These are phyloP conservation scores for Diachasma alloeum DNA, from an alignment of 1,140 invertebrate species.

Conservation along the genomic window DNA sequence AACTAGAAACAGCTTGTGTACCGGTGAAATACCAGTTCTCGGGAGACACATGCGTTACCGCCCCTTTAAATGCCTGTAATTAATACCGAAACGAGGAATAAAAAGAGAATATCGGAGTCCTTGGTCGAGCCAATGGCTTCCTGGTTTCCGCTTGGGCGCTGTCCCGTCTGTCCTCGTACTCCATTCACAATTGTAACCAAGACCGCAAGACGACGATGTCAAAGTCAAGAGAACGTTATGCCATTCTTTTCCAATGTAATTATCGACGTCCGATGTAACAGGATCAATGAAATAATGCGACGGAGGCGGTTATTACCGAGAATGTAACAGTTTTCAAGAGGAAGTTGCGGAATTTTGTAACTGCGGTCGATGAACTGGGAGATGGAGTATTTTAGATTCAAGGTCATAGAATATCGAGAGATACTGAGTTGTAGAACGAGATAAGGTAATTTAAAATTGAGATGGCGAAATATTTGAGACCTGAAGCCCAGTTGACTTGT, in stretches of 20 bases:
- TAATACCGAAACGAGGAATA: slow-evolving; percentile 35
- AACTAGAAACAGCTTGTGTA: not conserved
- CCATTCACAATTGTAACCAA: slow-evolving; percentile 38
- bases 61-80: not conserved
- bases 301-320: not conserved
- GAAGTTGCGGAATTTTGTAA: not conserved
- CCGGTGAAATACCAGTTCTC: not conserved
- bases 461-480: no score
- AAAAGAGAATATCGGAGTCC: slow-evolving; percentile 33
- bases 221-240: slow-evolving; percentile 50
- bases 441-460: no score
- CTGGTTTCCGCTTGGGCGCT: slow-evolving; percentile 60
- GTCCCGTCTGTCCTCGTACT: slow-evolving; percentile 44
- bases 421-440: not conserved
- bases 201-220: slow-evolving; percentile 38
- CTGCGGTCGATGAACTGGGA: not conserved
- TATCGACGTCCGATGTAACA: not conserved
- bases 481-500: no score
- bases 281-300: not conserved
- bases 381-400: not conserved
- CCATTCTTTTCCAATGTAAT: slow-evolving; percentile 34
- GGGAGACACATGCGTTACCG: not conserved
- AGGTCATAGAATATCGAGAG: not conserved
- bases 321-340: not conserved
- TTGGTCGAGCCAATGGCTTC: slow-evolving; percentile 41